Evolutionary conservation across 2,113 vertebrate genomes (phyloP), one percentile per base, ranked within the genome.

Genomic region (cat (Felis catus)): DNA sequence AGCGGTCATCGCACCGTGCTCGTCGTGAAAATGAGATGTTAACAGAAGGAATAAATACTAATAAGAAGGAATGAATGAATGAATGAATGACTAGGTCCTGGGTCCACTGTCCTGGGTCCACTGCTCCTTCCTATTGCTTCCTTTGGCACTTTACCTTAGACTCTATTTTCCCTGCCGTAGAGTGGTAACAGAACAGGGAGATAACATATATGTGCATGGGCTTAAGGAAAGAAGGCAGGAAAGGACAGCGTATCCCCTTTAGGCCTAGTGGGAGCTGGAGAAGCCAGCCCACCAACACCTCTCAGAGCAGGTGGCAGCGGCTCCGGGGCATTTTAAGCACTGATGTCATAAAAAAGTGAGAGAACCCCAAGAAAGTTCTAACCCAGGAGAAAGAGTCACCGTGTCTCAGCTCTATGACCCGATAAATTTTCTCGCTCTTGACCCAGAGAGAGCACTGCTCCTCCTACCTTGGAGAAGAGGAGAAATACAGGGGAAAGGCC

Each of bases 351-450:
- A 65, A 33, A 53, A 25, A 81, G 33, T 3, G 11, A 89, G 16
- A 79, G 71, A 86, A 73, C 0, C 18, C 53, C 55, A 41, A 61
- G 55, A 58, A 85, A 19, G 21, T 61, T 85, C 71, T 31, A 31
- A 19, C 2, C 48, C 10, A 58, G 39, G 29, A 48, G 19, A 66
- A 79, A 71, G 53, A 53, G 82, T 39, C 36, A 27, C 12, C 12
- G 45, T 2, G 7, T 4, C n/a, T 29, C 16, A 55, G 31, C 16
- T 61, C 1, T 27, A 31, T 0, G 33, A 36, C 27, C 31, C 39
- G n/a, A 1, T 0, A 19, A 5, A 15, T 13, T 4, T 29, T 66
- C 81, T 61, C 3, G 39, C 41, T 68, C 79, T 18, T 51, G n/a
- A 78, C 27, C 65, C 16, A 7, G 11, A 16, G 0, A 45, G 0